Conservation (phyloP, 1,140 invertebrate genomes). For the Calycopis cecrops region DNA sequence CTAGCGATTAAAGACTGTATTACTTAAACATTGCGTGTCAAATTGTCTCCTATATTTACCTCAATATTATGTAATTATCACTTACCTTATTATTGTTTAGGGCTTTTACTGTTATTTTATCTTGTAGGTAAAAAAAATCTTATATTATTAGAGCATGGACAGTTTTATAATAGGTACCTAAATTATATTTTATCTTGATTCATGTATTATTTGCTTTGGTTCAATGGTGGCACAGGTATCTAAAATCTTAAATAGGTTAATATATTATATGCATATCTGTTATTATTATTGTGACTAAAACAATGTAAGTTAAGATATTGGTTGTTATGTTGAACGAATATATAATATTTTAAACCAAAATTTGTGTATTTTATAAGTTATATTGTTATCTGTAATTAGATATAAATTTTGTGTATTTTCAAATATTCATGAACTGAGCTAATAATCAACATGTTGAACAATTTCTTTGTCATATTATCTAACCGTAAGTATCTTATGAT, state of each 20-base stretch:
- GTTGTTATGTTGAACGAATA: not conserved
- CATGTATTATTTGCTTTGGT: too few relatives aligned
- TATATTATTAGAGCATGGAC: too few relatives aligned
- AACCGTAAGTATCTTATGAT: conserved; percentile 68
- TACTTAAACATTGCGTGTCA: conserved; percentile 19
- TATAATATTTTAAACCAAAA: not conserved
- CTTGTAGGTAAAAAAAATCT: conserved; percentile 2
- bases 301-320: not conserved
- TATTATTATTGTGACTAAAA: too few relatives aligned
- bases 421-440: conserved; percentile 10
- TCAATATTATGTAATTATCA: conserved; percentile 9
- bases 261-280: too few relatives aligned
- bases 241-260: too few relatives aligned
- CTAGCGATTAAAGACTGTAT: conserved; percentile 6
- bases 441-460: conserved; percentile 30
- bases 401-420: conserved; percentile 16
- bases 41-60: conserved; percentile 19
- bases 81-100: not conserved
- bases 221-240: too few relatives aligned
- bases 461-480: conserved; percentile 44
- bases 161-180: too few relatives aligned
- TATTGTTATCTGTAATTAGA: not conserved
- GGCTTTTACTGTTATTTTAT: not conserved
- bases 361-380: conserved; percentile 7
- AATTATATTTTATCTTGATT: too few relatives aligned